phyloP scores from a whole-genome alignment of 2,113 vertebrate species.

The Lampris megalopsis region DNA sequence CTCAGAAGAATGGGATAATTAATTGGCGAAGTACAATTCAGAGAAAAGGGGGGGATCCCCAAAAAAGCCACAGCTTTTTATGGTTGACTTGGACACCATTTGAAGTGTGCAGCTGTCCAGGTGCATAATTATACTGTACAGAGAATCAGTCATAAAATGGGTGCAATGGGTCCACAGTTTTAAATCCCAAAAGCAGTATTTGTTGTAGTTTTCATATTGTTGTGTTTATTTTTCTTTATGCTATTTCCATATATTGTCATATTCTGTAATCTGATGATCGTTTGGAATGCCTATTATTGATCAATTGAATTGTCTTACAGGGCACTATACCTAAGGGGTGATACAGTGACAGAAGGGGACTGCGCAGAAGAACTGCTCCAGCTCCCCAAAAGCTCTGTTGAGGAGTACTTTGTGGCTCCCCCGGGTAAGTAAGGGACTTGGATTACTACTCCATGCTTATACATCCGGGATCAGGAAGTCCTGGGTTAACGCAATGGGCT shows the following conservation, averaged over 20 bases:
- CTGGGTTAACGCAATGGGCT: background rate
- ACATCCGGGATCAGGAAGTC: background rate
- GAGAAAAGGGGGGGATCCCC: too few species aligned
- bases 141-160: too few species aligned
- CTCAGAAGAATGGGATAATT: too few species aligned
- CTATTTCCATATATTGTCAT: background rate
- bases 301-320: conserved; percentile 66
- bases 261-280: background rate
- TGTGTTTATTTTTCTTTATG: background rate
- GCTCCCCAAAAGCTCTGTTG: conserved; percentile 85
- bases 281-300: background rate
- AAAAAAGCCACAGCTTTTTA: too few species aligned
- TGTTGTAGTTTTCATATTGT: too few species aligned
- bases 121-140: too few species aligned
- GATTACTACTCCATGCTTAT: background rate
- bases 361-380: conserved; percentile 86
- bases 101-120: too few species aligned
- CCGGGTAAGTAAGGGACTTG: conserved; percentile 83
- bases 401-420: conserved; percentile 95
- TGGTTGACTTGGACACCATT: too few species aligned
- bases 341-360: conserved; percentile 85
- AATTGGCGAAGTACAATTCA: too few species aligned
- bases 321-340: conserved; percentile 86
- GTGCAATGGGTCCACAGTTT: too few species aligned
- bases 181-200: too few species aligned